phyloP scores from a whole-genome alignment of 2,113 vertebrate genomes.

The Myrmophylax atrothorax region DNA sequence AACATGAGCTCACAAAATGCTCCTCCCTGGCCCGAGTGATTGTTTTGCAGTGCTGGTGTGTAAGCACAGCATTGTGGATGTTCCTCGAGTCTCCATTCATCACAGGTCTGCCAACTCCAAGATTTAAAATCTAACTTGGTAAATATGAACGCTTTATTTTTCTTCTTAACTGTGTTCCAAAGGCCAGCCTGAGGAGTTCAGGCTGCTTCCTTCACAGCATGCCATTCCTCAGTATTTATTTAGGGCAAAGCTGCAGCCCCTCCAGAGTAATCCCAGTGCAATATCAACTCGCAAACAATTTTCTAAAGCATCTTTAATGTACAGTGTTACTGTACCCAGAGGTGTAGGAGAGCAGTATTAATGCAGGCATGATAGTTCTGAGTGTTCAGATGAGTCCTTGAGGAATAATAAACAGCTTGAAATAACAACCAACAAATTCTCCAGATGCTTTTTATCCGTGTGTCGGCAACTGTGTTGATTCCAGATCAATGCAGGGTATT shows the following conservation, averaged over 20 bases:
- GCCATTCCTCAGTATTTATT: constrained; percentile 15
- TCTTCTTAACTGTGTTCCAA: background rate
- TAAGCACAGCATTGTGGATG: background rate
- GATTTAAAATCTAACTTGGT: background rate
- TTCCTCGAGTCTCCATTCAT: background rate
- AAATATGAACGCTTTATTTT: background rate
- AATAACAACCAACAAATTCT: constrained; percentile 40
- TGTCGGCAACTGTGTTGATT: constrained; percentile 37
- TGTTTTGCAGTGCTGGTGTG: background rate
- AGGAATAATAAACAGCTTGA: constrained; percentile 67
- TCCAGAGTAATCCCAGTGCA: constrained; percentile 10
- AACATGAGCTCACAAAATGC: background rate
- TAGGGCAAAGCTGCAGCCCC: background rate
- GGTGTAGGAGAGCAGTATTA: constrained; percentile 29
- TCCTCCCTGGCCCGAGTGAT: background rate
- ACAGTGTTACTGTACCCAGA: constrained; percentile 41
- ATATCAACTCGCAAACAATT: constrained; percentile 39
- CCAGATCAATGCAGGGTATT: constrained; percentile 54
- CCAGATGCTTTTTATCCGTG: constrained; percentile 26
- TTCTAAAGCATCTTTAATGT: constrained; percentile 52
- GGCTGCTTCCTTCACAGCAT: background rate
- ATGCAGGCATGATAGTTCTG: background rate
- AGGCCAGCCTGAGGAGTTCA: background rate
- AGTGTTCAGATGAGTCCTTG: background rate
- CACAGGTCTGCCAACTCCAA: background rate